These are phyloP conservation scores for Puntigrus tetrazona DNA, from an alignment of 2,113 vertebrate genomes.

Conservation along the genomic window DNA sequence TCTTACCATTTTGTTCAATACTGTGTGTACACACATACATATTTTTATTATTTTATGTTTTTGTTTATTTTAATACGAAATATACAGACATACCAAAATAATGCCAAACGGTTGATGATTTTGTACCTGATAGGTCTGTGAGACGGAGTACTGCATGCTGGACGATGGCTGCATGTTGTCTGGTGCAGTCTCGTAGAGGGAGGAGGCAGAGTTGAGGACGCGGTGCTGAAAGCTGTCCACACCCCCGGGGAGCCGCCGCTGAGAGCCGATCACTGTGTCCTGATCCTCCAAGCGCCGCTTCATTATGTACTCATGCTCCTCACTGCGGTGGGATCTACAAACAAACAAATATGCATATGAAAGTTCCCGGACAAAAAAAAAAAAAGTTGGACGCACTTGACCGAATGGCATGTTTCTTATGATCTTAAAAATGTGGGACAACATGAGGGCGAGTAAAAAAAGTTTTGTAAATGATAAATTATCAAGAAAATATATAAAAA, in stretches of 20 bases:
- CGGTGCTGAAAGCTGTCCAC: constrained; percentile 89
- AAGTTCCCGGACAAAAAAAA: not conserved
- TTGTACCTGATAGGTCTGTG: constrained; percentile 93
- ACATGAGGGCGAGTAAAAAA: not conserved
- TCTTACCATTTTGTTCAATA: too few species aligned
- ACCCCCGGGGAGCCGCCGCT: constrained; percentile 86
- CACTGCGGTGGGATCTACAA: constrained; percentile 29
- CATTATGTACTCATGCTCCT: constrained; percentile 95
- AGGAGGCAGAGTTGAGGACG: constrained; percentile 85
- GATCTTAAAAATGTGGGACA: not conserved
- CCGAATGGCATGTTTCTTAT: not conserved
- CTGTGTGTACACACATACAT: not conserved
- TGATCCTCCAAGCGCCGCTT: constrained; percentile 96
- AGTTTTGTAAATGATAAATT: too few species aligned
- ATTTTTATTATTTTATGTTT: not conserved
- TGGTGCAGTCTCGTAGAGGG: constrained; percentile 84
- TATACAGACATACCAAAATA: not conserved
- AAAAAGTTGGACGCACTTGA: not conserved
- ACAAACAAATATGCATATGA: not conserved
- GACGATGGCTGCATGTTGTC: constrained; percentile 96
- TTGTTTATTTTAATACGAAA: not conserved
- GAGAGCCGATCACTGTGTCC: constrained; percentile 88
- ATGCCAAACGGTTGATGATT: not conserved
- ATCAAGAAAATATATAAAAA: too few species aligned
- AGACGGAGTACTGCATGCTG: constrained; percentile 96